Conservation (phyloP, 2,797 vertebrate genomes). For the Pampus argenteus region DNA sequence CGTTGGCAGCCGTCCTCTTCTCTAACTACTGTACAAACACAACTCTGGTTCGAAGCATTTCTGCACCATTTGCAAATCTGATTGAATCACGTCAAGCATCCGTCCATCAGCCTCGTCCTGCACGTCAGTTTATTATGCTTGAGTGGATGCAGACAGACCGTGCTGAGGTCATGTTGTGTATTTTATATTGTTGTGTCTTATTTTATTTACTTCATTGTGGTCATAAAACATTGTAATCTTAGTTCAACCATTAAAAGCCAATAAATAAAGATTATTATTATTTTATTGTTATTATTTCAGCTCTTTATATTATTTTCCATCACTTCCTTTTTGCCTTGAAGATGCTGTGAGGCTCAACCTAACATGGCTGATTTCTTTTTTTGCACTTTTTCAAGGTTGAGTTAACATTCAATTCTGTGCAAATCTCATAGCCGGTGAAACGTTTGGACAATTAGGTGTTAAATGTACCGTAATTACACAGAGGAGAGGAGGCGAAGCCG, state of each 20-base stretch:
- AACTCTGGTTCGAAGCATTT: neutral
- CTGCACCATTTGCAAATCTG: constrained; percentile 29
- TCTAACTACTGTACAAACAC: constrained; percentile 12
- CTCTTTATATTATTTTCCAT: neutral
- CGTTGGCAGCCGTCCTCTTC: neutral
- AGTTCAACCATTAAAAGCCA: too few relatives aligned
- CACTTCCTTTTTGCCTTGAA: constrained; percentile 9
- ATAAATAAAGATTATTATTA: too few relatives aligned
- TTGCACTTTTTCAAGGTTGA: constrained; percentile 30
- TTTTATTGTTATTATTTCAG: too few relatives aligned
- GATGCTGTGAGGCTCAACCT: neutral
- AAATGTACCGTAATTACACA: constrained; percentile 4
- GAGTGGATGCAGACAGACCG: neutral
- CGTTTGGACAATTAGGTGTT: constrained; percentile 31
- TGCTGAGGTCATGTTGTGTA: neutral
- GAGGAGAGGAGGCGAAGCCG: neutral
- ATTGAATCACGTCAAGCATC: constrained; percentile 13
- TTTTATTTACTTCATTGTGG: too few relatives aligned
- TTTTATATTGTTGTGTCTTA: too few relatives aligned
- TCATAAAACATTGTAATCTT: too few relatives aligned
- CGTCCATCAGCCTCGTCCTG: neutral
- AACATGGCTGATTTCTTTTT: constrained; percentile 19
- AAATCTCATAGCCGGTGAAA: constrained; percentile 2
- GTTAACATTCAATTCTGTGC: constrained; percentile 8
- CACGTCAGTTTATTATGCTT: neutral